Percentiles rank a stretch among this genome's conserved stretches.
Conservation (phyloP, 2,113 vertebrate genomes). For the Gymnobelideus leadbeateri region DNA sequence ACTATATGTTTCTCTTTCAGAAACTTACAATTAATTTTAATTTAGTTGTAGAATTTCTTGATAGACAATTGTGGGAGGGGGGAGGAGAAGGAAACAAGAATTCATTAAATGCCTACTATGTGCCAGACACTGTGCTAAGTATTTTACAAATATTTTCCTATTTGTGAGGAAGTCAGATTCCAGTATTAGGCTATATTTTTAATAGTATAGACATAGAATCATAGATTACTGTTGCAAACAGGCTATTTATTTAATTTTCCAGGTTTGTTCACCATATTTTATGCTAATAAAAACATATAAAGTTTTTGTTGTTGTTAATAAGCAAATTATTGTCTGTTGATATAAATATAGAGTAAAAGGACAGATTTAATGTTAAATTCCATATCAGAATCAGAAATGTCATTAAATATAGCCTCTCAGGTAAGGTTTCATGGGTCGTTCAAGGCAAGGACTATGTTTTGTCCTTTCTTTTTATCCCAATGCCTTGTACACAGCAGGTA, state of each 20-base stretch:
- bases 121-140: neutral
- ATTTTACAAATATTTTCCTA: neutral
- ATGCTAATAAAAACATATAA: constrained; percentile 13
- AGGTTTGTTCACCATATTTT: constrained; percentile 9
- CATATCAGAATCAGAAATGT: neutral
- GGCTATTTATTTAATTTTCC: neutral
- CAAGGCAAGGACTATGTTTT: neutral
- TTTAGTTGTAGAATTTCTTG: neutral
- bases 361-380: neutral
- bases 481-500: neutral
- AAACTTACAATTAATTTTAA: constrained; percentile 10
- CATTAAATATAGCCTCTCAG: neutral
- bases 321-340: neutral
- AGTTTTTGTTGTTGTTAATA: neutral
- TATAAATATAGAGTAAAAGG: neutral
- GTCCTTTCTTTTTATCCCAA: neutral
- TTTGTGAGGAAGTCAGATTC: constrained; percentile 38
- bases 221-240: neutral
- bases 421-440: neutral
- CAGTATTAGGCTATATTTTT: constrained; percentile 6
- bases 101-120: neutral
- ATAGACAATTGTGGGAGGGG: neutral
- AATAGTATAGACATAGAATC: neutral
- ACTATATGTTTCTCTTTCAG: neutral
- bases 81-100: neutral